Base-by-base conservation (phyloP, 2,888 invertebrate genomes). In the Diaphora mendica region DNA sequence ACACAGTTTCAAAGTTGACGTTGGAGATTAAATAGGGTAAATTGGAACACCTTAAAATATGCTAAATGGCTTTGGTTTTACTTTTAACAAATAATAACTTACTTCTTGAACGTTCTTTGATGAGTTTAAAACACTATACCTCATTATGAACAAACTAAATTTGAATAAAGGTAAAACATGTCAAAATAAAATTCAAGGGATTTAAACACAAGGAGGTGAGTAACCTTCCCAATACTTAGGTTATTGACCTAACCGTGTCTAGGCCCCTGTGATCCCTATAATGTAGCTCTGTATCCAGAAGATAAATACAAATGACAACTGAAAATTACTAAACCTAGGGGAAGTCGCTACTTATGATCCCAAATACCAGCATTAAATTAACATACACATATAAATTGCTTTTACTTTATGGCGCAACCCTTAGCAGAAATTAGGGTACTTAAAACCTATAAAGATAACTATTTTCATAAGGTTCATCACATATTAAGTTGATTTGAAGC, bases 241-340 rank as follows among this genome's bases (percentile, higher is more conserved):
- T 51, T 8, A 23, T 51, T 51, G 51, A 51, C 23, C 51, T 51
- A 8, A 3, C 51, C 15, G 51, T 23, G 23, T 51, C 51, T 51
- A 55, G 23, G 23, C 23, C 23, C n/a, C 51, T 55, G 51, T 55
- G 51, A 55, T 23, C 23, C n/a, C 9, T n/a, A 55, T 55, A n/a
- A n/a, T 23, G n/a, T 55, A n/a, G n/a, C 51, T 55, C 51, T 55
- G 51, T 55, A 55, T 55, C 51, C n/a, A 55, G 51, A 55, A 55
- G 51, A 55, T 55, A 55, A n/a, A 55, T 55, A n/a, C 23, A 9
- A n/a, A n/a, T 55, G 51, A 20, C 51, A 11, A n/a, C n/a, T n/a
- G 51, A 55, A 51, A 55, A n/a, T 55, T n/a, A n/a, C 5, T 55
- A 55, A 55, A 55, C n/a, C 23, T n/a, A 55, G 23, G 51, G 23